Conservation (phyloP, 2,113 vertebrate species). For the Clarias batrachus region DNA sequence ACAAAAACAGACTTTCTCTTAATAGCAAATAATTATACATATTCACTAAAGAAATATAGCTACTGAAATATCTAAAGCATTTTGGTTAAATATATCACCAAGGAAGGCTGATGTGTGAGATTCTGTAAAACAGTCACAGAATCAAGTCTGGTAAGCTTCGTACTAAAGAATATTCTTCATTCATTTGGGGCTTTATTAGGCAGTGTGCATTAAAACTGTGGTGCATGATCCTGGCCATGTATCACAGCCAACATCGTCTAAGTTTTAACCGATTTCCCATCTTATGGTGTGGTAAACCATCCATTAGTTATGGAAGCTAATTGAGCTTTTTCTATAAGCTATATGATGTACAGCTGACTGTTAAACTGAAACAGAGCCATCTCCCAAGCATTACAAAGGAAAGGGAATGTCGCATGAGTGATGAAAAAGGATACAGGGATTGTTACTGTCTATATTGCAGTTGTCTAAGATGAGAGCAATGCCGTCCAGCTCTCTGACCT, state of each 20-base stretch:
- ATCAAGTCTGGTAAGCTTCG: slow-evolving; percentile 2
- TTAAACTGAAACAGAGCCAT: slow-evolving; percentile 21
- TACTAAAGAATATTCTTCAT: slow-evolving; percentile 20
- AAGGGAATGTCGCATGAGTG: not conserved
- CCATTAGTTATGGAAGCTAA: slow-evolving; percentile 45
- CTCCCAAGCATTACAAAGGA: slow-evolving; percentile 23
- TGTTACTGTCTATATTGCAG: slow-evolving; percentile 91
- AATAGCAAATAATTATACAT: slow-evolving; percentile 7
- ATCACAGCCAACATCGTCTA: slow-evolving; percentile 40
- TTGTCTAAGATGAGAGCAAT: slow-evolving; percentile 91
- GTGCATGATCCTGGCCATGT: not conserved
- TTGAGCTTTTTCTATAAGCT: slow-evolving; percentile 21
- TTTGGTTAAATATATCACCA: slow-evolving; percentile 35
- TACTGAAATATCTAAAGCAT: slow-evolving; percentile 5
- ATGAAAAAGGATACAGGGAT: slow-evolving; percentile 93
- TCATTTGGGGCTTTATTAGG: slow-evolving; percentile 7
- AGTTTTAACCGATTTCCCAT: slow-evolving; percentile 34
- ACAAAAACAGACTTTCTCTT: slow-evolving; percentile 15
- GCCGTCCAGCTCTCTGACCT: slow-evolving; percentile 89
- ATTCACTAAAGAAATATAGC: slow-evolving; percentile 25
- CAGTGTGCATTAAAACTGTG: slow-evolving; percentile 16
- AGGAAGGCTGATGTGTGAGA: slow-evolving; percentile 22
- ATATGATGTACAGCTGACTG: slow-evolving; percentile 21
- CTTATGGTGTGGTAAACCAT: slow-evolving; percentile 45
- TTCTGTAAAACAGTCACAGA: slow-evolving; percentile 24